Base-by-base conservation (phyloP, 2,113 vertebrate species). In the Phaethornis superciliosus region DNA sequence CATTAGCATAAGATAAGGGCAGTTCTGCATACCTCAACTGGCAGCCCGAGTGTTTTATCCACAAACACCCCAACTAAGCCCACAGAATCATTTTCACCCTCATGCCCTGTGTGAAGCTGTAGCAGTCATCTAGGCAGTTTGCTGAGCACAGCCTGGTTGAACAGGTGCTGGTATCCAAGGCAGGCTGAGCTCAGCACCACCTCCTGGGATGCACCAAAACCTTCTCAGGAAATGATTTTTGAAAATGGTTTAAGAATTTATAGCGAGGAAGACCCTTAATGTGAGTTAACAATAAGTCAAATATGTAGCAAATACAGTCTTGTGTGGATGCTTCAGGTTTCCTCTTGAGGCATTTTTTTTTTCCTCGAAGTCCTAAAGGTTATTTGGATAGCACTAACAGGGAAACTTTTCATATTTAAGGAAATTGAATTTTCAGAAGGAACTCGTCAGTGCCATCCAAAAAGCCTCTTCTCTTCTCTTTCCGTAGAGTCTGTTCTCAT, bases 391-490 rank as follows among this genome's bases (percentile, higher is more conserved):
- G 62, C 64, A 54, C 67, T 47, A 27, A 64, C 80, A 89, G 60
- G 18, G 69, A 87, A 64, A 54, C 77, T 95, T 93, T 85, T 94
- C 70, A 49, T 85, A 59, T 46, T 68, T 75, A 42, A 94, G 88
- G 91, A 95, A 94, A 96, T 93, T 69, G 88, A 85, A 90, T 83
- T 90, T 91, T 89, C 64, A 15, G 84, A 67, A 78, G 59, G 71
- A 86, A 4, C 74, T 72, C 68, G 85, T 90, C 76, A 63, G 2
- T 81, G 71, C 62, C 35, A 0, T 37, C 79, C 74, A 51, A 9
- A 83, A 58, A 42, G 58, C 69, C 4, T 2, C 56, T 80, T 82
- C 4, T 2, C 56, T 80, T 82, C 78, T 70, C 68, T 59, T 91
- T 80, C 69, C 55, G 6, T 46, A 35, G 74, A 19, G 20, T 17